Conservation (phyloP, 2,797 vertebrate genomes). For the Pristis pectinata region DNA sequence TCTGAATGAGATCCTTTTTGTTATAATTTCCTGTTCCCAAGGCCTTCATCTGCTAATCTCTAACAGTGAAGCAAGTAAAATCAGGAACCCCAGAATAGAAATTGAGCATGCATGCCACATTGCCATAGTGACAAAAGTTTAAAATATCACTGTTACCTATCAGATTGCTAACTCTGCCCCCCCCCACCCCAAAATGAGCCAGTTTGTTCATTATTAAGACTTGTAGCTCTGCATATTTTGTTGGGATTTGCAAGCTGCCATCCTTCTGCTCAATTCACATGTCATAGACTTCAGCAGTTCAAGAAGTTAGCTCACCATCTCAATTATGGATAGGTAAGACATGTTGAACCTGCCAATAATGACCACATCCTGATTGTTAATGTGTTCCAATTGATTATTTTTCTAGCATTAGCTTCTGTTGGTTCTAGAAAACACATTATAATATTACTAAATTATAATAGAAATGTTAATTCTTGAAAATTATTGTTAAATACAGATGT, state of each 20-base stretch:
- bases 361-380: not conserved
- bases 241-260: not conserved
- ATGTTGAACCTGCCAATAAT: not conserved
- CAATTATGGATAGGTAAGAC: not conserved
- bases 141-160: not conserved
- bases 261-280: not conserved
- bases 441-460: not conserved
- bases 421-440: not conserved
- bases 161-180: not conserved
- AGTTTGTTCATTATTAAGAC: not conserved
- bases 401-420: not conserved
- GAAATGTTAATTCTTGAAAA: not conserved
- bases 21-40: not conserved
- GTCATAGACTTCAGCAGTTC: not conserved
- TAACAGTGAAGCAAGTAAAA: not conserved
- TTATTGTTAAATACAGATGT: not conserved
- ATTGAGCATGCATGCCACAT: too few species aligned
- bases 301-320: not conserved
- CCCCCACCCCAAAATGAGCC: too few species aligned
- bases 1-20: not conserved
- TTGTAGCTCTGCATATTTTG: not conserved
- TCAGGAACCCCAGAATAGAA: not conserved
- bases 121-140: not conserved
- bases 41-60: not conserved
- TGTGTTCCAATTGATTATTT: not conserved